Conservation (phyloP, 2,113 vertebrate genomes). For the Arvicanthis niloticus region DNA sequence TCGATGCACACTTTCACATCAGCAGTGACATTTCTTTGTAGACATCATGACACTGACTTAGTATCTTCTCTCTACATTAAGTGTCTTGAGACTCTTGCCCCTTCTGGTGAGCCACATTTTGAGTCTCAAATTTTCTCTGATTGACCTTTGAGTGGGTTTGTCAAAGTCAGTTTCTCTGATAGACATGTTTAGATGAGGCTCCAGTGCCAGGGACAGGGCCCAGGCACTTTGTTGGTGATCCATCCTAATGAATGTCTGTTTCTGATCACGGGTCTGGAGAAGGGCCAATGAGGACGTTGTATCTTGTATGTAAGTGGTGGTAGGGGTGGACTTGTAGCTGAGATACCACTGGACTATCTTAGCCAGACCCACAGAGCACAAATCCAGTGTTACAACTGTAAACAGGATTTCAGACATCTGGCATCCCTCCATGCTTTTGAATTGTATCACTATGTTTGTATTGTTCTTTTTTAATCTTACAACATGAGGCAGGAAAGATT, state of each 20-base stretch:
- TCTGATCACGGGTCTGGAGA: not conserved
- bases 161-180: not conserved
- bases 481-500: not conserved
- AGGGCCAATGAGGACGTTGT: not conserved
- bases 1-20: not conserved
- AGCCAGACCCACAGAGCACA: not conserved
- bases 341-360: not conserved
- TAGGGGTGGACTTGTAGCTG: not conserved
- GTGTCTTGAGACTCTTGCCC: not conserved
- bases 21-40: not conserved
- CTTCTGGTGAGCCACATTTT: too few relatives aligned
- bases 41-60: not conserved
- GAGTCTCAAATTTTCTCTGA: not conserved
- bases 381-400: not conserved
- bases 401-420: not conserved
- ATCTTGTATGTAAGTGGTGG: not conserved
- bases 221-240: not conserved
- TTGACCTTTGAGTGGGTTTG: not conserved
- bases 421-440: not conserved
- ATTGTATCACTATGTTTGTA: not conserved
- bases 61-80: not conserved
- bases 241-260: not conserved
- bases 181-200: not conserved
- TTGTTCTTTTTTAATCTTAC: not conserved
- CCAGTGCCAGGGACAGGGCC: too few relatives aligned